Percentiles rank a stretch among this genome's conserved stretches.
These are phyloP conservation scores for Drosophila paulistorum DNA, from an alignment of 1,140 invertebrate species.

Conservation along the genomic window DNA sequence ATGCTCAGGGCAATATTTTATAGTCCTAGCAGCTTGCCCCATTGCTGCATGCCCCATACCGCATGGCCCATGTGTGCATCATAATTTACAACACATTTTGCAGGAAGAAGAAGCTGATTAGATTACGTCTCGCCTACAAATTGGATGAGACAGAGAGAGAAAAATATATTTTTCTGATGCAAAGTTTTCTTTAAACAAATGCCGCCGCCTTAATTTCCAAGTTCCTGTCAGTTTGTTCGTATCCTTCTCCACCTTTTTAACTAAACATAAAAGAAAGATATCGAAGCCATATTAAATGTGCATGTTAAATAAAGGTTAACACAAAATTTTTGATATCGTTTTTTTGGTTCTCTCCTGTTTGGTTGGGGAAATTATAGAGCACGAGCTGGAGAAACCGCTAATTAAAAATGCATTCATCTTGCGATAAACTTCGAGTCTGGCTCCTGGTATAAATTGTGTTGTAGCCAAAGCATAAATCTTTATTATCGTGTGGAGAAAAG, in stretches of 20 bases:
- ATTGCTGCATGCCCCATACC: not conserved
- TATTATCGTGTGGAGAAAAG: slow-evolving; percentile 15
- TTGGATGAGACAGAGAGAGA: not conserved
- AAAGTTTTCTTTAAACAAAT: slow-evolving; percentile 6
- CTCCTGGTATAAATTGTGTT: slow-evolving; percentile 17
- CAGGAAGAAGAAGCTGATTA: slow-evolving; percentile 23
- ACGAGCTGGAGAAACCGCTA: slow-evolving; percentile 16
- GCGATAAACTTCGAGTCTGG: slow-evolving; percentile 5
- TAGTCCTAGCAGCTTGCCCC: slow-evolving; percentile 6
- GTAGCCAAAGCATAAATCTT: slow-evolving; percentile 23
- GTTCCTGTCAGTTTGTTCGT: slow-evolving; percentile 13
- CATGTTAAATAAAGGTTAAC: slow-evolving; percentile 8
- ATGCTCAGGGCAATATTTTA: slow-evolving; percentile 7
- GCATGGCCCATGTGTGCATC: slow-evolving; percentile 11
- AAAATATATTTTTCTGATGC: not conserved
- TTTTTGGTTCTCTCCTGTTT: not conserved
- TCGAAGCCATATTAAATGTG: slow-evolving; percentile 8
- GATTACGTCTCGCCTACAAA: slow-evolving; percentile 26
- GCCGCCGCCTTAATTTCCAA: slow-evolving; percentile 19
- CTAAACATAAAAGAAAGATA: not conserved
- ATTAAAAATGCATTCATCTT: slow-evolving; percentile 37
- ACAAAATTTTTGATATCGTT: not conserved
- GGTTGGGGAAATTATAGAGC: slow-evolving; percentile 9
- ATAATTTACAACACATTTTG: slow-evolving; percentile 23
- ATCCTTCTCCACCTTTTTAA: not conserved